phyloP scores from a whole-genome alignment of 1,140 invertebrate species.

The Dendroctonus ponderosae region DNA sequence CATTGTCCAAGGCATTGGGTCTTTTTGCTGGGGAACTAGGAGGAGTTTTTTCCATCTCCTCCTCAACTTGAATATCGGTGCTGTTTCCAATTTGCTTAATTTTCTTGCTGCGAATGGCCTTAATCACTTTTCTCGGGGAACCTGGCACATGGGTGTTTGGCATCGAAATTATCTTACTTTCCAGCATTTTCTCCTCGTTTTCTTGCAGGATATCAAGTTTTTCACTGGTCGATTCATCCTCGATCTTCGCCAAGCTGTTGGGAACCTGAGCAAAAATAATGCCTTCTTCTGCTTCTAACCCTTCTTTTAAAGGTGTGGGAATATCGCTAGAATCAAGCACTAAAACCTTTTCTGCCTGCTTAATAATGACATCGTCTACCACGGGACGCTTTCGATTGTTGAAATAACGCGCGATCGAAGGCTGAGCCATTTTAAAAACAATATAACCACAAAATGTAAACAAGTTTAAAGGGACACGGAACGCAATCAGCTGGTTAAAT shows the following conservation, averaged over 20 bases:
- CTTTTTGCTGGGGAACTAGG: conserved; percentile 48
- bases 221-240: conserved; percentile 26
- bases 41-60: conserved; percentile 38
- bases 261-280: conserved; percentile 22
- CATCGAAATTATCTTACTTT: conserved; percentile 18
- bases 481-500: no score
- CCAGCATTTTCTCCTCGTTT: conserved; percentile 29
- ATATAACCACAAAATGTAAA: conserved; percentile 20
- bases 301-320: conserved; percentile 3
- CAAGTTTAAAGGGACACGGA: conserved; percentile 35
- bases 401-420: conserved; percentile 67
- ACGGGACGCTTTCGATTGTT: conserved; percentile 67
- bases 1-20: conserved; percentile 49
- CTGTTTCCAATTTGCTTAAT: conserved; percentile 25
- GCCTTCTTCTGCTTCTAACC: conserved; percentile 9
- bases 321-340: conserved; percentile 49
- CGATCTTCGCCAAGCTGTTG: not conserved
- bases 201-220: conserved; percentile 29
- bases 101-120: conserved; percentile 23
- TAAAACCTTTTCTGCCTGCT: conserved; percentile 61
- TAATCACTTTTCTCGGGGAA: conserved; percentile 13
- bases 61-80: conserved; percentile 31
- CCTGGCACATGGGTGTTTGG: conserved; percentile 5
- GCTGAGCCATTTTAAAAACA: conserved; percentile 62
- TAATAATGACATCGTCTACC: conserved; percentile 60